Evolutionary conservation across 2,113 vertebrate species (phyloP).

Genomic region (Chionodraco myersi): DNA sequence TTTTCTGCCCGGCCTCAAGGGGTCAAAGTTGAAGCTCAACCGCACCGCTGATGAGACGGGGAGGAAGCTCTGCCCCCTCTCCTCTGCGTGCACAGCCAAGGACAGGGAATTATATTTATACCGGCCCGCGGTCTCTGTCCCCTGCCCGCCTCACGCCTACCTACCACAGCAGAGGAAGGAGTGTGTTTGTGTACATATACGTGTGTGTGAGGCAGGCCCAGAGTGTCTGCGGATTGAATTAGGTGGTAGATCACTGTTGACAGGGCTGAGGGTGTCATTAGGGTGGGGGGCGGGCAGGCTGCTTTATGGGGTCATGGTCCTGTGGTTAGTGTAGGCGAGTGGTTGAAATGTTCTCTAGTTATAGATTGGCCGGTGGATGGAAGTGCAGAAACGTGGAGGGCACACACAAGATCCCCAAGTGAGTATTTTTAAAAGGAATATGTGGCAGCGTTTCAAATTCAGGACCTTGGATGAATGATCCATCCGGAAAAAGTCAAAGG

Average conservation of each 20-base stretch:
- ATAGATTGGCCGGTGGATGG: slow-evolving; percentile 35
- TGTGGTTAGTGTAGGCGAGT: slow-evolving; percentile 51
- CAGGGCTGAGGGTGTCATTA: slow-evolving; percentile 52
- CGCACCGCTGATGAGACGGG: slow-evolving; percentile 39
- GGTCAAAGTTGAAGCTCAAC: slow-evolving; percentile 62
- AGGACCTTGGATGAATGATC: slow-evolving; percentile 10
- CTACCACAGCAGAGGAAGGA: slow-evolving; percentile 28
- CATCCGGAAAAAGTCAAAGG: neutral
- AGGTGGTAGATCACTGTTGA: slow-evolving; percentile 68
- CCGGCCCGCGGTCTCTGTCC: neutral
- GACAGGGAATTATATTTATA: slow-evolving; percentile 52
- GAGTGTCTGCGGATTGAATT: slow-evolving; percentile 67
- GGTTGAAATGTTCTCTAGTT: slow-evolving; percentile 47
- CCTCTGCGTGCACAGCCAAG: slow-evolving; percentile 45
- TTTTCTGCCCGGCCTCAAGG: slow-evolving; percentile 21
- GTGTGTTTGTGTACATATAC: slow-evolving; percentile 38
- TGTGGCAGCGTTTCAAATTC: slow-evolving; percentile 28
- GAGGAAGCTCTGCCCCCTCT: slow-evolving; percentile 34
- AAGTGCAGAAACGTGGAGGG: slow-evolving; percentile 27
- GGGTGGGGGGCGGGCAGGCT: slow-evolving; percentile 22
- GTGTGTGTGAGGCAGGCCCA: slow-evolving; percentile 15
- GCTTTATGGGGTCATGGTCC: slow-evolving; percentile 70
- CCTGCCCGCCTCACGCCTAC: slow-evolving; percentile 8
- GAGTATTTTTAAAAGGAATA: slow-evolving; percentile 16
- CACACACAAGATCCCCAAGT: slow-evolving; percentile 19